Evolutionary conservation across 2,797 vertebrate genomes (phyloP).

Genomic region (Pipistrellus pipistrellus): DNA sequence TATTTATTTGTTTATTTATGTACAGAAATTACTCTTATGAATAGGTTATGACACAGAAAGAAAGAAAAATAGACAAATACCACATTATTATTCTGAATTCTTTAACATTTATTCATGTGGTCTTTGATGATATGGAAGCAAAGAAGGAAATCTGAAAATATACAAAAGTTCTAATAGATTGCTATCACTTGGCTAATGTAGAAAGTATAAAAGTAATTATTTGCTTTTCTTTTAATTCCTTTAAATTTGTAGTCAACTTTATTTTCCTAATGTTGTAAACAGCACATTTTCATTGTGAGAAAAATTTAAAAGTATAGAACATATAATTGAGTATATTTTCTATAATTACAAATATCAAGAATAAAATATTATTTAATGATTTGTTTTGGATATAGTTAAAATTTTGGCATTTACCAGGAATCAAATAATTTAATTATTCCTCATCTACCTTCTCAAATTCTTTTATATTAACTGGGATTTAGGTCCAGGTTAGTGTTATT

Average conservation of each 20-base stretch:
- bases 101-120: neutral
- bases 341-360: constrained; percentile 4
- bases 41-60: neutral
- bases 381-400: constrained; percentile 27
- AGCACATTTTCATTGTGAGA: neutral
- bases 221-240: neutral
- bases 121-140: neutral
- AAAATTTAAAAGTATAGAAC: neutral
- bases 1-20: neutral
- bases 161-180: neutral
- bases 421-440: constrained; percentile 10
- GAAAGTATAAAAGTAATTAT: neutral
- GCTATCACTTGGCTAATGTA: neutral
- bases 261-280: neutral
- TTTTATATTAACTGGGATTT: neutral
- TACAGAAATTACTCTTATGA: neutral
- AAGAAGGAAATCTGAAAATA: constrained; percentile 5
- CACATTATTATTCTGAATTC: neutral
- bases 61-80: neutral
- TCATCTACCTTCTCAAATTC: neutral
- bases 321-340: constrained; percentile 7
- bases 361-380: constrained; percentile 14
- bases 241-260: neutral
- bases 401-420: neutral
- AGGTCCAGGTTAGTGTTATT: neutral